Conservation (phyloP, 92 coral and sea anemone genomes). For the Epizoanthus fatuus region DNA sequence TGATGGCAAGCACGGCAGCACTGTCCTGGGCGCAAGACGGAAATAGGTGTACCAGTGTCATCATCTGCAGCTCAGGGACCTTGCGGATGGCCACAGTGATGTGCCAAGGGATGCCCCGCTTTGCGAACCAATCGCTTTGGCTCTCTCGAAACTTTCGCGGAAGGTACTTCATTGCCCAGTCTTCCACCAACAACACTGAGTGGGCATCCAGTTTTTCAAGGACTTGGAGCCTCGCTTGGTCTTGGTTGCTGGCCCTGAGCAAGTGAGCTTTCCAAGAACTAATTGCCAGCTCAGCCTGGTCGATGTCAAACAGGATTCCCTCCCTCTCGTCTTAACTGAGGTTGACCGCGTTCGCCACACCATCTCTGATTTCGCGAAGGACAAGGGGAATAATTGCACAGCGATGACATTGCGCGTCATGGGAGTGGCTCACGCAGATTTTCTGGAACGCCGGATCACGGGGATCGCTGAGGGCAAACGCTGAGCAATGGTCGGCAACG, state of each 20-base stretch:
- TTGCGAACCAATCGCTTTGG: slow-evolving; percentile 31
- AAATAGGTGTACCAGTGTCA: slow-evolving; percentile 37
- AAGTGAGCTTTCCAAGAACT: slow-evolving; percentile 26
- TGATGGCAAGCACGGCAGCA: slow-evolving; percentile 16
- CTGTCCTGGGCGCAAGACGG: slow-evolving; percentile 28
- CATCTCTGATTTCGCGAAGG: slow-evolving; percentile 15
- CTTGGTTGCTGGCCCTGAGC: slow-evolving; percentile 36
- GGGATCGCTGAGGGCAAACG: slow-evolving; percentile 30
- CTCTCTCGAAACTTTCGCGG: slow-evolving; percentile 30
- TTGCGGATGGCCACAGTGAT: slow-evolving; percentile 32
- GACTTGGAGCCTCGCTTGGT: slow-evolving; percentile 14
- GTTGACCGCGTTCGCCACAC: neutral
- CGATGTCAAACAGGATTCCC: slow-evolving; percentile 6
- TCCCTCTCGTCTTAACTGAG: slow-evolving; percentile 17
- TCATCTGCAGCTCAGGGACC: slow-evolving; percentile 34
- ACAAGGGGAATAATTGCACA: slow-evolving; percentile 14
- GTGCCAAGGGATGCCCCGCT: slow-evolving; percentile 35
- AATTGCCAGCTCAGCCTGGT: slow-evolving; percentile 30
- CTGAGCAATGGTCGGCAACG: slow-evolving; percentile 28
- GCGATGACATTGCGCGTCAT: neutral
- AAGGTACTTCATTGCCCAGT: slow-evolving; percentile 34
- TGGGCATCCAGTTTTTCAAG: slow-evolving; percentile 16
- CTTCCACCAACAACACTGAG: slow-evolving; percentile 21
- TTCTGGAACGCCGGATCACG: slow-evolving; percentile 28
- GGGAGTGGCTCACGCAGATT: slow-evolving; percentile 14